Evolutionary conservation across 1,140 invertebrate species (phyloP).

Genomic region (Drosophila albomicans): DNA sequence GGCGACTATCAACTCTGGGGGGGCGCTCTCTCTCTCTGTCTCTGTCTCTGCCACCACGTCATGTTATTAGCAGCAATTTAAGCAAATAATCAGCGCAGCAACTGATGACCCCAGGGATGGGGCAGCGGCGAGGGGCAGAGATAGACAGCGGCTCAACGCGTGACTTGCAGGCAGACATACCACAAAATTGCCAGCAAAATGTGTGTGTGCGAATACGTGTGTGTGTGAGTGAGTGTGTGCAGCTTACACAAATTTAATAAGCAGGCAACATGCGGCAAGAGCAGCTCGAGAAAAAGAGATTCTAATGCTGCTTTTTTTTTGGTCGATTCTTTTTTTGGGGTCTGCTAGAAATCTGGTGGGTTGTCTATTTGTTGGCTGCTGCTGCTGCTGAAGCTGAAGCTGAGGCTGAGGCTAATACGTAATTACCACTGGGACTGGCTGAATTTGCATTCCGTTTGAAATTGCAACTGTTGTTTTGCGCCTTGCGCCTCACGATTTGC

Average conservation of each 20-base stretch:
- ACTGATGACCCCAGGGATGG: constrained; percentile 53
- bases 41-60: constrained; percentile 73
- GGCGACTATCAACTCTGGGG: constrained; percentile 46
- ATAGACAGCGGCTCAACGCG: constrained; percentile 56
- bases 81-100: constrained; percentile 84
- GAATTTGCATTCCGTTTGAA: constrained; percentile 83
- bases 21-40: constrained; percentile 47
- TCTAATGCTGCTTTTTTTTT: constrained; percentile 58
- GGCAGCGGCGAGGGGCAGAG: background rate
- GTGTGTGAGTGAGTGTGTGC: constrained; percentile 40
- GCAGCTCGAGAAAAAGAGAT: constrained; percentile 37
- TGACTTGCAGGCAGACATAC: constrained; percentile 73
- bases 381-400: constrained; percentile 21
- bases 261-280: constrained; percentile 50
- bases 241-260: constrained; percentile 61
- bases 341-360: constrained; percentile 13
- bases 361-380: constrained; percentile 19
- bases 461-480: constrained; percentile 84
- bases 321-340: constrained; percentile 28
- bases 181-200: constrained; percentile 61
- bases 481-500: constrained; percentile 79
- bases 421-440: constrained; percentile 66
- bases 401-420: constrained; percentile 39
- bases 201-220: constrained; percentile 15
- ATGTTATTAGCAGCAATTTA: constrained; percentile 85